Evolutionary conservation across 2,113 vertebrate genomes (phyloP).

Genomic region (Chaenogobius annularis): DNA sequence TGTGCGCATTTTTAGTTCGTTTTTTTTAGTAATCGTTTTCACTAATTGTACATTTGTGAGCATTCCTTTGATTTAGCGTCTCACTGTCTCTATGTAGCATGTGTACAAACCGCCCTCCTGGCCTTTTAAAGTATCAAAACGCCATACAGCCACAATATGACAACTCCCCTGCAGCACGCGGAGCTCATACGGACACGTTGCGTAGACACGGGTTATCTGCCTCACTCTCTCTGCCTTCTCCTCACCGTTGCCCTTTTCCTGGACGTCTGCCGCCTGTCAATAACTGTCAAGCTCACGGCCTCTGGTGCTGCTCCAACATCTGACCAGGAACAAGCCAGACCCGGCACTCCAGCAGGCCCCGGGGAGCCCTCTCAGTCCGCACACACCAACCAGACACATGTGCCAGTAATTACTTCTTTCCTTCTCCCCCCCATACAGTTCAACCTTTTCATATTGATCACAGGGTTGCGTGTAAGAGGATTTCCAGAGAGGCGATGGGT

Average conservation of each 20-base stretch:
- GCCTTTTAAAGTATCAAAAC: not conserved
- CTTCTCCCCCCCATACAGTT: constrained; percentile 48
- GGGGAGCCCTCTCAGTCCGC: constrained; percentile 38
- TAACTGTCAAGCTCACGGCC: constrained; percentile 65
- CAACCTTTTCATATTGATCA: constrained; percentile 71
- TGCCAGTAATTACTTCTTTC: constrained; percentile 63
- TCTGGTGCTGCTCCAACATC: constrained; percentile 57
- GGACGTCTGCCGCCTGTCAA: constrained; percentile 64
- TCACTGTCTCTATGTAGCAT: too few relatives aligned
- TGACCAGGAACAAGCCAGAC: constrained; percentile 62
- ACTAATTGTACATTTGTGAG: not conserved
- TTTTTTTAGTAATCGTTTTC: not conserved
- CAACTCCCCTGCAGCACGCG: not conserved
- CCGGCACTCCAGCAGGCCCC: constrained; percentile 69
- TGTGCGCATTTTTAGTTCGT: too few relatives aligned
- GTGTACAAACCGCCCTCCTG: not conserved
- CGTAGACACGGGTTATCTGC: constrained; percentile 19
- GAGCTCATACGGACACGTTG: constrained; percentile 23
- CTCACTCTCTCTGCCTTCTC: constrained; percentile 7
- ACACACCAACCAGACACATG: constrained; percentile 55
- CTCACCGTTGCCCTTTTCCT: constrained; percentile 53
- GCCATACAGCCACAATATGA: not conserved
- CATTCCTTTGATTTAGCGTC: not conserved
- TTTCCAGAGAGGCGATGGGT: too few relatives aligned
- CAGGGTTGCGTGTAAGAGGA: too few relatives aligned